Base-by-base conservation (phyloP, 2,888 invertebrate species). In the Aphidoletes aphidimyza region DNA sequence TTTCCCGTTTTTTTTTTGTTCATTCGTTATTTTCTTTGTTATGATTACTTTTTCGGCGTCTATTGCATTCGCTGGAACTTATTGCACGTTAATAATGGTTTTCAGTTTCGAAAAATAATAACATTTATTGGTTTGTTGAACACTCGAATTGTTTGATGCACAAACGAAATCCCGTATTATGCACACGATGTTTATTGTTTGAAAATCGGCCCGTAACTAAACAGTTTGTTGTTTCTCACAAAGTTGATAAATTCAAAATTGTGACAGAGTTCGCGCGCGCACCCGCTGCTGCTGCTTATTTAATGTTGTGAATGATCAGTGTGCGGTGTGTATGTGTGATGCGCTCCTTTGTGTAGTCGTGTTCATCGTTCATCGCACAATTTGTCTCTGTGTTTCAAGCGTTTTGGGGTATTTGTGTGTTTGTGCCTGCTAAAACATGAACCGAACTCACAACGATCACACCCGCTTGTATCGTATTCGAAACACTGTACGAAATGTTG, bases 191-290 rank as follows among this genome's bases (percentile, higher is more conserved):
- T 81, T 81, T 81, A 81, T 81, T 81, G 37, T 81, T 81, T 81
- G 81, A 81, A 81, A 81, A 37, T 81, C 81, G n/a, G 37, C 37
- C 81, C 37, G 81, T 81, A 81, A 81, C 81, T 81, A 81, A 81
- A 81, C 81, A 81, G 81, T 81, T 81, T 81, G 81, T 81, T 81
- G 81, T 81, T 81, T 81, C 81, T 81, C 81, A 81, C 36, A 81
- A 81, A 36, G 81, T 81, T 81, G 81, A n/a, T 81, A 22, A 81
- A 81, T 81, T 37, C 37, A 8, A 81, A 81, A 34, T n/a, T 81
- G 81, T 81, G 37, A 81, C 36, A 81, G n/a, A n/a, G n/a, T n/a
- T n/a, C n/a, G n/a, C n/a, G n/a, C n/a, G n/a, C n/a, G n/a, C n/a
- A n/a, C n/a, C 81, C 6, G 78, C 36, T n/a, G 37, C 37, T 37